Evolutionary conservation across 2,888 invertebrate species (phyloP).

Genomic region (Panopea generosa): DNA sequence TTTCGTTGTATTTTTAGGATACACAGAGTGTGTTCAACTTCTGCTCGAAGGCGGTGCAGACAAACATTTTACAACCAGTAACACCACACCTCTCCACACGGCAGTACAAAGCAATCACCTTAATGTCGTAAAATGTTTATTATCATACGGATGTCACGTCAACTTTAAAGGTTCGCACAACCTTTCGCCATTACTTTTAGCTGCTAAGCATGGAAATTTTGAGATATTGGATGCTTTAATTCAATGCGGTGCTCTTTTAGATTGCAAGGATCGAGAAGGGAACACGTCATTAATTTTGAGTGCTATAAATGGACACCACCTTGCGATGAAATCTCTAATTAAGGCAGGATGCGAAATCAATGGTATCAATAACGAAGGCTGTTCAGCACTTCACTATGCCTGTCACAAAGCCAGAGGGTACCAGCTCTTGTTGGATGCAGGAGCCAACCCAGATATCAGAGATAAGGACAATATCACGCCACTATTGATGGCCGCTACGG

Average conservation of each 20-base stretch:
- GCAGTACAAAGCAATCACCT: constrained; percentile 64
- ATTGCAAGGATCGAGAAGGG: constrained; percentile 70
- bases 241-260: constrained; percentile 67
- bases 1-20: constrained; percentile 42
- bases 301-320: constrained; percentile 68
- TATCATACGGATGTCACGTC: constrained; percentile 55
- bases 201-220: constrained; percentile 70
- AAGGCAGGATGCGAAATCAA: constrained; percentile 71
- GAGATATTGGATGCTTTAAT: constrained; percentile 71
- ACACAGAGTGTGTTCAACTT: constrained; percentile 65
- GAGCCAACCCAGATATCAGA: constrained; percentile 77
- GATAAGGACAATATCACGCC: constrained; percentile 81
- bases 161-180: constrained; percentile 44
- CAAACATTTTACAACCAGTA: constrained; percentile 50
- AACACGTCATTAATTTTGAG: constrained; percentile 80
- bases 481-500: constrained; percentile 80
- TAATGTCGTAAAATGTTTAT: constrained; percentile 52
- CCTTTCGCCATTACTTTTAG: constrained; percentile 73
- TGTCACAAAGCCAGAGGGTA: constrained; percentile 78
- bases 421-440: constrained; percentile 75
- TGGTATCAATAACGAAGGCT: constrained; percentile 82
- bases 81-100: constrained; percentile 67
- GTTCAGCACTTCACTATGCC: constrained; percentile 86
- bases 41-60: constrained; percentile 67
- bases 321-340: constrained; percentile 63